A percentile compares a stretch with the other conserved stretches of the same genome.
These are phyloP conservation scores for Lathronympha strigana DNA, from an alignment of 2,888 invertebrate species.

Conservation along the genomic window DNA sequence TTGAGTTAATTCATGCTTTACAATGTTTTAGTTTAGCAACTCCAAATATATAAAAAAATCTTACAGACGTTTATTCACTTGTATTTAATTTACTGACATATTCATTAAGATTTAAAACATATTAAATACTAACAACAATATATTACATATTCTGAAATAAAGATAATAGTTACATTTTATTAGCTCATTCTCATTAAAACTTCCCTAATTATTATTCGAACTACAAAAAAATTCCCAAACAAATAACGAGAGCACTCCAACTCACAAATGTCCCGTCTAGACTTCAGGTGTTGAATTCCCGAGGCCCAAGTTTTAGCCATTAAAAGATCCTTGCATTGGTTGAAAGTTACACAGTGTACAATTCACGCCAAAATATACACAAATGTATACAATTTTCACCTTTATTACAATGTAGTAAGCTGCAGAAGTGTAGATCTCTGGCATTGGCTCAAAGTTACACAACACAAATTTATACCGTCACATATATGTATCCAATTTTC, in stretches of 20 bases:
- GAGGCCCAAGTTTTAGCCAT: constrained; percentile 50
- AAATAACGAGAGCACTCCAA: constrained; percentile 30
- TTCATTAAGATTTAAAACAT: too few species aligned
- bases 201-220: background rate
- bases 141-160: too few species aligned
- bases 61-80: too few species aligned
- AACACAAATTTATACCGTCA: background rate
- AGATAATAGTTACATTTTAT: too few species aligned
- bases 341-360: constrained; percentile 18
- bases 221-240: constrained; percentile 4
- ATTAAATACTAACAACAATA: too few species aligned
- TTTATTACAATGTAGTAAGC: background rate
- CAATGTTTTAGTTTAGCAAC: too few species aligned
- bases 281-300: constrained; percentile 63
- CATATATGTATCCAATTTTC: background rate
- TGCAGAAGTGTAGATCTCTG: background rate
- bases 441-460: background rate
- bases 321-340: constrained; percentile 47
- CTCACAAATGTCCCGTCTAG: constrained; percentile 58
- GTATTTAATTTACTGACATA: too few species aligned
- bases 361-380: background rate
- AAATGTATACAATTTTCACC: background rate
- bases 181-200: constrained; percentile 7
- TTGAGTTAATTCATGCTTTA: too few species aligned
- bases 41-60: too few species aligned